phyloP scores from a whole-genome alignment of 2,113 vertebrate species.

The Nettapus auritus region DNA sequence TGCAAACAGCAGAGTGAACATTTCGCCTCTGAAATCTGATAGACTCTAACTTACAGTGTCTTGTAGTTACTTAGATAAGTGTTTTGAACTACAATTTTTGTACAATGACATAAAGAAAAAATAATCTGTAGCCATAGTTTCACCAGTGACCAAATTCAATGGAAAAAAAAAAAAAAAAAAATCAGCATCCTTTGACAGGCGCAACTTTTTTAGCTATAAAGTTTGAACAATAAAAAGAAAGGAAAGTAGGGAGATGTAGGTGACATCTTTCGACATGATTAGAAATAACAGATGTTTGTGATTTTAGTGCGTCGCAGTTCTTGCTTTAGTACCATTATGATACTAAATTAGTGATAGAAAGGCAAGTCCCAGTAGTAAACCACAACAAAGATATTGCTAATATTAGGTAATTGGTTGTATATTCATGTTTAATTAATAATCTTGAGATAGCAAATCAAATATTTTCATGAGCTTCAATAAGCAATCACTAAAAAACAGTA shows the following conservation, averaged over 20 bases:
- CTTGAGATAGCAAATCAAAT: not conserved
- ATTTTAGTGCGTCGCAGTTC: not conserved
- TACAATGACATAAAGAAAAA: not conserved
- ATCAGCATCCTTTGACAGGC: not conserved
- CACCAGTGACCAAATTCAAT: not conserved
- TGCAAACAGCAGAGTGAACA: conserved; percentile 59
- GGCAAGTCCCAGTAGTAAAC: not conserved
- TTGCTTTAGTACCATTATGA: not conserved
- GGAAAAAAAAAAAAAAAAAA: not conserved
- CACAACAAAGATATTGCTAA: not conserved
- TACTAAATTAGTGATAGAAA: not conserved
- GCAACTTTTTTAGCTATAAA: not conserved
- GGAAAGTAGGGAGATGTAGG: not conserved
- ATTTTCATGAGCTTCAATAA: not conserved
- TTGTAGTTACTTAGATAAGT: not conserved
- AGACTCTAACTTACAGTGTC: conserved; percentile 28
- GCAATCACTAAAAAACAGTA: not conserved
- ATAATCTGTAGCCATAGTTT: not conserved
- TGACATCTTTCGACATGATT: not conserved
- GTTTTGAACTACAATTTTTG: not conserved
- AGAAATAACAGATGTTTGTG: not conserved
- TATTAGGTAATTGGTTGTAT: not conserved
- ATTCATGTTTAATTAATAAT: not conserved
- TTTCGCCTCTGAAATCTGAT: conserved; percentile 62
- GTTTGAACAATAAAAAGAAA: not conserved